Conservation (phyloP, 2,888 invertebrate species). For the Neoascia interrupta region DNA sequence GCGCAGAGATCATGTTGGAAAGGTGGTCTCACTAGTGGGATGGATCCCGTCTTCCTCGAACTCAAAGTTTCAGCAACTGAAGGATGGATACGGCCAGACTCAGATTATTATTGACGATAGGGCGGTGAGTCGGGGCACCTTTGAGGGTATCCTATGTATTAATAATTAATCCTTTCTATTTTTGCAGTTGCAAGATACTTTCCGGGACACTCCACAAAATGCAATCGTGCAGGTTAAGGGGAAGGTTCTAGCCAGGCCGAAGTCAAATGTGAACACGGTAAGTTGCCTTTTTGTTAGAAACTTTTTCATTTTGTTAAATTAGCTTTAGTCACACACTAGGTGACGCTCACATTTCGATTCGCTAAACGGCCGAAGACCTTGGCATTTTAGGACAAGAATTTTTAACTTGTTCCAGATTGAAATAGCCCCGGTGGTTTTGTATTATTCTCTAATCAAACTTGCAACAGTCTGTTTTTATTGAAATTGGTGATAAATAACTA, state of each 20-base stretch:
- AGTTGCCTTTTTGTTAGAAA: slow-evolving; percentile 50
- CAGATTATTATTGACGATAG: slow-evolving; percentile 79
- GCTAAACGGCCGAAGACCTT: too few species aligned
- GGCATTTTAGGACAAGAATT: too few species aligned
- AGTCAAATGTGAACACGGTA: slow-evolving; percentile 77
- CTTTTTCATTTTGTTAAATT: too few species aligned
- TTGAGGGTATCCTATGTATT: neutral
- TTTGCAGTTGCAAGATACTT: slow-evolving; percentile 74
- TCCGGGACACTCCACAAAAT: slow-evolving; percentile 74
- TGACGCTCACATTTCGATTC: too few species aligned
- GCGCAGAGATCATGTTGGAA: slow-evolving; percentile 76
- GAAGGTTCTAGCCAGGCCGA: slow-evolving; percentile 78
- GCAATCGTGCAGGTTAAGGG: slow-evolving; percentile 78
- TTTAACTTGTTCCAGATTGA: too few species aligned
- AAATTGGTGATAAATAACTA: too few species aligned
- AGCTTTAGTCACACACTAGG: too few species aligned
- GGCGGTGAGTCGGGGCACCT: slow-evolving; percentile 70
- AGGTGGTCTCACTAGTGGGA: slow-evolving; percentile 77
- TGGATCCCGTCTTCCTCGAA: slow-evolving; percentile 78
- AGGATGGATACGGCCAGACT: slow-evolving; percentile 80
- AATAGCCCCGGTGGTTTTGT: too few species aligned
- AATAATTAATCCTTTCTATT: neutral
- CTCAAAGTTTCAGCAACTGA: slow-evolving; percentile 79
- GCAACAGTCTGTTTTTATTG: too few species aligned
- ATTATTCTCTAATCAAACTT: too few species aligned